Evolutionary conservation across 2,888 invertebrate genomes (phyloP), one percentile per base, ranked within the genome.

Genomic region (Ennomos quercinarius): DNA sequence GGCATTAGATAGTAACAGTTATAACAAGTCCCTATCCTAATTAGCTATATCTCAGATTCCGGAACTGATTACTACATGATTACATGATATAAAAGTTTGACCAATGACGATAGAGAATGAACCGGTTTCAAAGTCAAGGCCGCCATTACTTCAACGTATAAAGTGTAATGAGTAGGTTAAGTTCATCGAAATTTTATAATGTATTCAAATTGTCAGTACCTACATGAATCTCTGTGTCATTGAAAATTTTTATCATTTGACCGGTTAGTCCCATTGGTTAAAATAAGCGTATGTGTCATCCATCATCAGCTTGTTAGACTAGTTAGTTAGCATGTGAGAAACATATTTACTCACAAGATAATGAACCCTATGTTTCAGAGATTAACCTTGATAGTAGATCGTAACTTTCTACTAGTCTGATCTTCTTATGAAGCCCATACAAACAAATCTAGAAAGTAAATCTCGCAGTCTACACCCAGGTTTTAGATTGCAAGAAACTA

Each of bases 111-210:
- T 36, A 47, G 47, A 60, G 57, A n/a, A 60, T 54, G 54, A 60
- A 47, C 44, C 51, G 40, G 54, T 54, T 27, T 43, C 63, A 63
- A 63, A 60, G 63, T 51, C 63, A 63, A 60, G 60, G 60, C 48
- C 54, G 41, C 36, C 11, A 11, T 51, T 44, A 44, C 36, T 9
- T 37, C 40, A 46, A 42, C 36, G 12, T 55, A 54, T 10, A 45
- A 39, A 41, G 12, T 11, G 8, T 2, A 54, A 43, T 36, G 45
- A 56, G 60, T 55, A 61, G 13, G 10, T 17, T 3, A 61, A 56
- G 27, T 56, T 54, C 6, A 39, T 17, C 2, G 9, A 38, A n/a
- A 27, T 43, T 43, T n/a, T 0, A 10, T 6, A 11, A n/a, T 10
- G 27, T 43, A 8, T 34, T 43, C 10, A 8, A 27, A 6, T 27